Evolutionary conservation across 2,888 invertebrate genomes (phyloP), one percentile per base, ranked within the genome.

Genomic region (Euphydryas editha): DNA sequence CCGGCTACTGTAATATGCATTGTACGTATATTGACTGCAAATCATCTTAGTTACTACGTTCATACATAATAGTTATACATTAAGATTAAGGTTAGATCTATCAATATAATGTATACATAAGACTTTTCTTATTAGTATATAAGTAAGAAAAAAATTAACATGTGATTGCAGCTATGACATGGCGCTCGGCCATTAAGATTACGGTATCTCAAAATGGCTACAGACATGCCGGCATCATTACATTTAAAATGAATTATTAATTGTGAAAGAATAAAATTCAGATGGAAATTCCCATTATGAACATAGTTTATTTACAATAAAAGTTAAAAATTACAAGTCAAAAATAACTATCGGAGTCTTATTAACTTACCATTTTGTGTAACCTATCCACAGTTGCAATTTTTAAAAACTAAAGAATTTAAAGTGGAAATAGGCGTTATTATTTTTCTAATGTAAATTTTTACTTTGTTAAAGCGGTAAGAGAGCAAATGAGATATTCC

Each of bases 171-270:
- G 72, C 67, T 75, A 78, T 85, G 88, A 90, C 88, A 89, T 90
- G 90, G 90, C 88, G 85, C 81, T 83, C 84, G 82, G 85, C 86
- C 86, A 88, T 80, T 80, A 77, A 74, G 69, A 56, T 42, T 58
- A 37, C 30, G 56, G 69, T 70, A 72, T 75, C 78, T 81, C 88
- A 91, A 91, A 82, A 90, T 90, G 91, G 90, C 91, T 85, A 80
- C 85, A 81, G 80, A 79, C 81, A 84, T 82, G 82, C 87, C 88
- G 87, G 87, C 66, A 59, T 75, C 62, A 68, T 63, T 69, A 62
- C 63, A 54, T 58, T 42, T 44, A 59, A 10, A 51, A 13, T 21
- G 21, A 39, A 24, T 21, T 42, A 46, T 62, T 59, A 15, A 46
- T 37, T 21, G 47, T 30, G 30, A 15, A 36, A 17, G 47, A 47